A percentile compares a stretch with the other conserved stretches of the same genome.
phyloP scores from a whole-genome alignment of 1,140 invertebrate species.

The Orius insidiosus region DNA sequence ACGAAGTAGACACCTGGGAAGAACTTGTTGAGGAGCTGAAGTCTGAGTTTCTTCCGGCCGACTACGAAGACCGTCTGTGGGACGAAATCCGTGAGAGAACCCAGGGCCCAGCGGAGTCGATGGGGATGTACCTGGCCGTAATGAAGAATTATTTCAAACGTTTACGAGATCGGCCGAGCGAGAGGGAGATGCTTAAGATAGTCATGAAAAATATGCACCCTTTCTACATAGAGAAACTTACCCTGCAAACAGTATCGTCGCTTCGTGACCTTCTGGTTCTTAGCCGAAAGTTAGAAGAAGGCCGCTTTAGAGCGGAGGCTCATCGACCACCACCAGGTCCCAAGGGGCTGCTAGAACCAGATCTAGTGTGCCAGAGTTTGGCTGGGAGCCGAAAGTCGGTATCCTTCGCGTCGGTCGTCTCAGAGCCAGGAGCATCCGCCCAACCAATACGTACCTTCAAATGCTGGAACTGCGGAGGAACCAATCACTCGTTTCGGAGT shows the following conservation, averaged over 20 bases:
- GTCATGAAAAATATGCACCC: conserved; percentile 22
- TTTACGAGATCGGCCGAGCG: conserved; percentile 17
- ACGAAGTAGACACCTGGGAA: background rate
- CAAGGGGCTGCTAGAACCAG: conserved; percentile 2
- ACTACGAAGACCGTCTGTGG: conserved; percentile 22
- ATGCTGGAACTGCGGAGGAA: too few species aligned
- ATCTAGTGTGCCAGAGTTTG: background rate
- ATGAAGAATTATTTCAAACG: conserved; percentile 24
- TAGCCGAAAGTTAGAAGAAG: background rate
- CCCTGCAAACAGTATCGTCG: background rate
- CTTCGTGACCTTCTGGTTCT: background rate
- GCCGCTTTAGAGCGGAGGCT: background rate
- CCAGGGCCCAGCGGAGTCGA: conserved; percentile 21
- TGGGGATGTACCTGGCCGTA: conserved; percentile 20
- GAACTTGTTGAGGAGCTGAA: background rate
- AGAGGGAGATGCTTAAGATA: conserved; percentile 20
- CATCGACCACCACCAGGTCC: background rate
- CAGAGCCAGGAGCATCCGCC: too few species aligned
- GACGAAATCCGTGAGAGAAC: conserved; percentile 21
- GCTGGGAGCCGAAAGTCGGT: too few species aligned
- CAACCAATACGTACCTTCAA: too few species aligned
- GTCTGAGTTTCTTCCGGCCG: background rate
- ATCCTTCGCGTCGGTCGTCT: too few species aligned
- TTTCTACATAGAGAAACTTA: conserved; percentile 18
- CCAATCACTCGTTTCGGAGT: too few species aligned